These are phyloP conservation scores for Burhinus oedicnemus DNA, from an alignment of 2,113 vertebrate genomes.

Conservation along the genomic window DNA sequence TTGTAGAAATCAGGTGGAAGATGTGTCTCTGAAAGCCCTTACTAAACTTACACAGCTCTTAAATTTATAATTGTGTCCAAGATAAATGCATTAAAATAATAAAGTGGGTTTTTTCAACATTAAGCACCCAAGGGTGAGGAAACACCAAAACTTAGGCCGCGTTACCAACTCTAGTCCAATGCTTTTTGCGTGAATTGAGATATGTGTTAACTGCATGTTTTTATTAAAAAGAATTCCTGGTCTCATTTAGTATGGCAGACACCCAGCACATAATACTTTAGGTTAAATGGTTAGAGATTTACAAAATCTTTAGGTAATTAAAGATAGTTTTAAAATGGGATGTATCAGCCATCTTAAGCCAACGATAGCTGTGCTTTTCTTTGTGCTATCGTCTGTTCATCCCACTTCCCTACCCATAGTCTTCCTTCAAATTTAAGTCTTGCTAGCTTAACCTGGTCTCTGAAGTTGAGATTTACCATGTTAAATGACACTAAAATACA, in stretches of 20 bases:
- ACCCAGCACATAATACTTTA: not conserved
- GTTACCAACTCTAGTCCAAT: not conserved
- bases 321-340: not conserved
- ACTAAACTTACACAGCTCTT: not conserved
- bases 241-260: not conserved
- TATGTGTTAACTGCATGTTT: not conserved
- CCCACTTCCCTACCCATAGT: not conserved
- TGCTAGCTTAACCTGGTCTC: not conserved
- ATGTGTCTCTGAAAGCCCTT: not conserved
- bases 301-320: not conserved
- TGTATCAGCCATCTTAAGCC: not conserved
- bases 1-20: not conserved
- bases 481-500: not conserved
- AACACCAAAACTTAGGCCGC: not conserved
- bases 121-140: not conserved
- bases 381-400: not conserved
- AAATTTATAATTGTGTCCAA: not conserved
- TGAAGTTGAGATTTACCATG: not conserved
- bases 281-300: not conserved
- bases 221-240: not conserved
- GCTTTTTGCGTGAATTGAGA: not conserved
- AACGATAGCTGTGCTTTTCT: not conserved
- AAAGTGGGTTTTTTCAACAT: not conserved
- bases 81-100: not conserved
- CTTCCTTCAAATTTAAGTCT: not conserved